These are phyloP conservation scores for Synanthedon myopaeformis DNA, from an alignment of 2,888 invertebrate species.

Conservation along the genomic window DNA sequence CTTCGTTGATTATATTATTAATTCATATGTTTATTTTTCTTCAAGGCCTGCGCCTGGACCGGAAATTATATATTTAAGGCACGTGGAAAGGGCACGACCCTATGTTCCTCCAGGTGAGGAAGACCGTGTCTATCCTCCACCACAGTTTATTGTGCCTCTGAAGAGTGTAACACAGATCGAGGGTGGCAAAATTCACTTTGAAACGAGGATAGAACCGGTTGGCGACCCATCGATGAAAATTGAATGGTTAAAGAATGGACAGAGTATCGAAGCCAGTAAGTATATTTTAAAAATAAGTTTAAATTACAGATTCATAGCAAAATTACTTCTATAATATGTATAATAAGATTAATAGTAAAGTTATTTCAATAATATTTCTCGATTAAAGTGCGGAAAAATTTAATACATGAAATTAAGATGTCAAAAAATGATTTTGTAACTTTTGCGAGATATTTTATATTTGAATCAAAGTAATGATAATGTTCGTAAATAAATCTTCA, in stretches of 20 bases:
- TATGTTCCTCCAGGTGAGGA: conserved; percentile 84
- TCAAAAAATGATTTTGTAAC: no score
- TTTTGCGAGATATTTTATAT: no score
- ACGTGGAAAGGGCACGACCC: conserved; percentile 90
- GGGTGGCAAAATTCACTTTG: conserved; percentile 95
- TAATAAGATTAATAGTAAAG: background rate
- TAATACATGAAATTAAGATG: background rate
- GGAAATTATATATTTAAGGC: conserved; percentile 92
- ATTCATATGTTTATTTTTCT: conserved; percentile 6
- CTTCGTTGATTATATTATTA: background rate
- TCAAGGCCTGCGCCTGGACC: conserved; percentile 88
- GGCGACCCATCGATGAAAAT: conserved; percentile 97
- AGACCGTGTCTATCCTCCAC: conserved; percentile 90
- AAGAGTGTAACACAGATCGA: conserved; percentile 85
- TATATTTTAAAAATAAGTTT: conserved; percentile 8
- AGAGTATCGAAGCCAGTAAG: conserved; percentile 92
- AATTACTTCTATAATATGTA: background rate
- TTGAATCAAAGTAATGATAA: no score
- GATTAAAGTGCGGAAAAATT: background rate
- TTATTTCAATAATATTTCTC: background rate
- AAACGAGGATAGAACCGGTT: conserved; percentile 96
- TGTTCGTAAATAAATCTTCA: no score
- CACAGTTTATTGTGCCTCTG: conserved; percentile 91
- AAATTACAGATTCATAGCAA: background rate
- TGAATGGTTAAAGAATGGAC: conserved; percentile 95